phyloP scores from a whole-genome alignment of 2,888 invertebrate genomes.

The Ornithoptera alexandrae region DNA sequence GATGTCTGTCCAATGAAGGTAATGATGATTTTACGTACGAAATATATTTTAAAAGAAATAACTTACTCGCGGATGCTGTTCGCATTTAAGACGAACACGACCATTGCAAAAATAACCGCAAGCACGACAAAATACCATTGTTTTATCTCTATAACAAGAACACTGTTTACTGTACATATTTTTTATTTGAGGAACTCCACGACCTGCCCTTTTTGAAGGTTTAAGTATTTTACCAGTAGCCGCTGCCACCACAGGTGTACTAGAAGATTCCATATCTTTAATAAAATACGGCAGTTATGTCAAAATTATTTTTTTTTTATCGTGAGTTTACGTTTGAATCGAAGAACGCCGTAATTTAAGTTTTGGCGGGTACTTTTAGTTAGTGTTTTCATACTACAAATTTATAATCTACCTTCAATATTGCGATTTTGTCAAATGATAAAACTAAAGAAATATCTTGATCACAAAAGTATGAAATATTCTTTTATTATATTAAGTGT shows the following conservation, averaged over 20 bases:
- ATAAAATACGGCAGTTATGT: neutral
- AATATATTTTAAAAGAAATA: constrained; percentile 2
- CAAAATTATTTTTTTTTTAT: neutral
- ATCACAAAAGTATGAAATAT: too few species aligned
- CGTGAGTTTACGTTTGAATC: neutral
- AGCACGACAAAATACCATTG: constrained; percentile 68
- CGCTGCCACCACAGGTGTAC: constrained; percentile 65
- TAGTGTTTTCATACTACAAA: constrained; percentile 22
- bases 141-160: constrained; percentile 63
- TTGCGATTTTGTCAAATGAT: neutral
- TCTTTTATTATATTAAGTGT: too few species aligned
- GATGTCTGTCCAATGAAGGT: too few species aligned
- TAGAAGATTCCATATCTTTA: constrained; percentile 41
- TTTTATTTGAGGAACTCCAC: constrained; percentile 62
- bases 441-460: neutral
- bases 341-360: neutral
- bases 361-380: neutral
- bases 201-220: constrained; percentile 53
- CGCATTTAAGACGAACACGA: constrained; percentile 66
- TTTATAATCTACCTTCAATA: neutral
- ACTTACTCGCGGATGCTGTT: constrained; percentile 67
- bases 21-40: neutral
- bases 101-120: constrained; percentile 72
- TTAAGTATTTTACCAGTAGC: constrained; percentile 57
- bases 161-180: constrained; percentile 55